Evolutionary conservation across 2,113 vertebrate species (phyloP).

Genomic region (Nicator chloris): DNA sequence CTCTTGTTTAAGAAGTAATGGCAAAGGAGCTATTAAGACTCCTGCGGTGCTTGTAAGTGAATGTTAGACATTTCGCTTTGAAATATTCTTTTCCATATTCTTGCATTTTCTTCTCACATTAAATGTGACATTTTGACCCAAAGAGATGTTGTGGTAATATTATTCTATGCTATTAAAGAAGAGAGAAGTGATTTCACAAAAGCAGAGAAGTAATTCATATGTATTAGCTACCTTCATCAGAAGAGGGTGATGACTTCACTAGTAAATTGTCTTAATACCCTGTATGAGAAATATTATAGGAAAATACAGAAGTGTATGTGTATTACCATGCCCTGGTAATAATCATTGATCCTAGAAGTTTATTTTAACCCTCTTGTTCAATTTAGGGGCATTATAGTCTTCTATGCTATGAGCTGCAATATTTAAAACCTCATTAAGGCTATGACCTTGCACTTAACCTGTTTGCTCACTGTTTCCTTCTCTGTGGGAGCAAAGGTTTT

Average conservation of each 20-base stretch:
- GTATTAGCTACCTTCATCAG: not conserved
- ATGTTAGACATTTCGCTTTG: not conserved
- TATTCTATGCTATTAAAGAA: not conserved
- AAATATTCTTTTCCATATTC: not conserved
- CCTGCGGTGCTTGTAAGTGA: not conserved
- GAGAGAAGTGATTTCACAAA: not conserved
- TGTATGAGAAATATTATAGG: not conserved
- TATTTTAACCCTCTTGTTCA: not conserved
- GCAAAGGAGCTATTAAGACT: not conserved
- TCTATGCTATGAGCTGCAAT: not conserved
- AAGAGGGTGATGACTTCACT: not conserved
- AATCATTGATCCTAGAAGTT: not conserved
- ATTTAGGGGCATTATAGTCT: not conserved
- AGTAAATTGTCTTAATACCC: not conserved
- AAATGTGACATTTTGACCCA: not conserved
- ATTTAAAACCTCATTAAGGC: constrained; percentile 28
- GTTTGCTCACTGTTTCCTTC: not conserved
- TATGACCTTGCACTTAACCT: not conserved
- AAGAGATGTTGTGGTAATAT: not conserved
- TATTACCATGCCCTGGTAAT: not conserved
- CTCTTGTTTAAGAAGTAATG: not conserved
- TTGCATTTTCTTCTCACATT: not conserved
- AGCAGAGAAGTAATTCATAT: not conserved
- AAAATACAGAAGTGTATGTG: not conserved
- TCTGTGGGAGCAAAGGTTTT: not conserved